Base-by-base conservation (phyloP, 2,888 invertebrate species). In the Asteroscopus sphinx region DNA sequence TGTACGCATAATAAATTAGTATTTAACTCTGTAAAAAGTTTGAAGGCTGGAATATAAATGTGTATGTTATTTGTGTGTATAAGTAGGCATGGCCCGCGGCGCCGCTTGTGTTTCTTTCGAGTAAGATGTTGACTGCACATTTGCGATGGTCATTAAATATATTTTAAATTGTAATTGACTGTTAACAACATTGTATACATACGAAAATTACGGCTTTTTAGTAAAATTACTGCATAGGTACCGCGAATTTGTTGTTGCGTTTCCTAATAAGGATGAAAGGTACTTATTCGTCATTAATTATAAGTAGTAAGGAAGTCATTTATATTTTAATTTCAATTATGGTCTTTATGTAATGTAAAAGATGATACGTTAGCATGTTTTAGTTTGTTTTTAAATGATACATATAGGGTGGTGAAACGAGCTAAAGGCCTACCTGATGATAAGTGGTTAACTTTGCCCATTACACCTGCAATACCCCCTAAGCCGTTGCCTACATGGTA, bases 1-100 rank as follows among this genome's bases (percentile, higher is more conserved):
- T 57, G 48, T 57, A 36, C 30, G 47, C 47, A 48, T 70, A 67
- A 51, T 66, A 67, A 69, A 67, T 66, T 63, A 44, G 51, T 69
- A 69, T 69, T 64, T 69, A 64, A 48, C 47, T 64, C 8, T 0
- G 45, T 52, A 70, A 69, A 66, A 69, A 67, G 44, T 64, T 52
- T 41, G 57, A 57, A 52, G 51, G 30, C 44, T 40, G 12, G 1
- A 39, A 52, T 40, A 52, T 63, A 57, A 36, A 57, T 45, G 52
- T 53, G 28, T 54, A 66, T 42, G 49, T 66, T 58, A 57, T 69
- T 63, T 52, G 33, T 36, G 15, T 40, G 33, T 26, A 48, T 36
- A 26, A 44, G 32, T 30, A 37, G 33, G n/a, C 7, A 35, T 52
- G 46, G 42, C 65, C 56, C 6, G 33, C 36, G 51, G 70, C 46